Evolutionary conservation across 2,888 invertebrate species (phyloP).

Genomic region (Candidula unifasciata): DNA sequence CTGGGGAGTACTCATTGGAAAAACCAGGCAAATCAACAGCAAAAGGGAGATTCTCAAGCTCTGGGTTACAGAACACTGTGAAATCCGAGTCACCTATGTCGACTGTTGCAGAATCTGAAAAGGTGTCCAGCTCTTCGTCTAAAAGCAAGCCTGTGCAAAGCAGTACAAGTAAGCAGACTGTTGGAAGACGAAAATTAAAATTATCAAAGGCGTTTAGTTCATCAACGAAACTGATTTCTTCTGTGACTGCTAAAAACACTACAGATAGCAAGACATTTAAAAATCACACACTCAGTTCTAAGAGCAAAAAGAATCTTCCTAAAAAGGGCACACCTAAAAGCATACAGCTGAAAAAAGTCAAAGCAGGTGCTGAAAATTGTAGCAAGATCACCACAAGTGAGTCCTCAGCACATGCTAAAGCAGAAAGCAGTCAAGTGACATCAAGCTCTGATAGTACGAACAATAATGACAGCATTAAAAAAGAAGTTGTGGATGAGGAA

Average conservation of each 20-base stretch:
- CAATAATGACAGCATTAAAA: slow-evolving; percentile 30
- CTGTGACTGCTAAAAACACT: not conserved
- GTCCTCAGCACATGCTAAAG: not conserved
- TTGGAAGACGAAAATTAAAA: slow-evolving; percentile 40
- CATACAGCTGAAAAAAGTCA: not conserved
- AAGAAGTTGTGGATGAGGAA: not conserved
- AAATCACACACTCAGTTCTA: slow-evolving; percentile 9
- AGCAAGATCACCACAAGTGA: slow-evolving; percentile 23
- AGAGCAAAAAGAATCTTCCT: not conserved
- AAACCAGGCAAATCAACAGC: slow-evolving; percentile 32
- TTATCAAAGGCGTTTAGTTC: slow-evolving; percentile 47
- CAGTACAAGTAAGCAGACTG: slow-evolving; percentile 1
- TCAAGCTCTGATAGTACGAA: slow-evolving; percentile 9
- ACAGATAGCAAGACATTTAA: not conserved
- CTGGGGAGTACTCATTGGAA: slow-evolving; percentile 40
- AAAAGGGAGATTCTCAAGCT: not conserved
- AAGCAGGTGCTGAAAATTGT: not conserved
- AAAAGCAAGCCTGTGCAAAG: slow-evolving; percentile 28
- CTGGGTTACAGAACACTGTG: not conserved
- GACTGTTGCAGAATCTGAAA: not conserved
- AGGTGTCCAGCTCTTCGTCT: not conserved
- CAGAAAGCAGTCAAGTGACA: not conserved
- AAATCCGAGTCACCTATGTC: slow-evolving; percentile 14
- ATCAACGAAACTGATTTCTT: not conserved
- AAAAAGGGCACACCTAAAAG: slow-evolving; percentile 13